Conservation (phyloP, 2,888 invertebrate genomes). For the Leucania comma region DNA sequence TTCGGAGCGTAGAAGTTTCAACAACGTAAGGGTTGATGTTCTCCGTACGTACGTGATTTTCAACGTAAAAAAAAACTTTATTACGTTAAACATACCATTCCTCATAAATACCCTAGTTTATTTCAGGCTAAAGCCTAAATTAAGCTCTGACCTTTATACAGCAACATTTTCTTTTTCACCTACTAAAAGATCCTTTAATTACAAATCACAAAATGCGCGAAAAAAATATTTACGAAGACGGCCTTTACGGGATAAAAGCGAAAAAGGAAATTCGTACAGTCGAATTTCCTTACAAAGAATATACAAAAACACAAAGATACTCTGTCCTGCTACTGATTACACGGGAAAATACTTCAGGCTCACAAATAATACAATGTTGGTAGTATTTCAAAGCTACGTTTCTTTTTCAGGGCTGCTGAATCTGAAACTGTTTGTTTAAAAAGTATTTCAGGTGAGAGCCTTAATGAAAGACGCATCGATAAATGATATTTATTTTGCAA, state of each 20-base stretch:
- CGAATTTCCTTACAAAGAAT: slow-evolving; percentile 33
- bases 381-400: slow-evolving; percentile 38
- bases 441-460: background rate
- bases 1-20: too few relatives aligned
- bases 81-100: background rate
- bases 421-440: slow-evolving; percentile 3
- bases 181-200: slow-evolving; percentile 32
- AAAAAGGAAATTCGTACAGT: slow-evolving; percentile 43
- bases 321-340: slow-evolving; percentile 50
- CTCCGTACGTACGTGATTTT: too few relatives aligned
- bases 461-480: background rate
- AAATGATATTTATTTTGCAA: background rate
- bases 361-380: slow-evolving; percentile 30
- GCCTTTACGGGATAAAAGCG: slow-evolving; percentile 19
- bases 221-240: slow-evolving; percentile 34
- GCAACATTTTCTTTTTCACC: slow-evolving; percentile 1
- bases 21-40: too few relatives aligned
- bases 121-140: background rate
- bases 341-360: slow-evolving; percentile 44
- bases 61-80: background rate
- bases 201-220: slow-evolving; percentile 36
- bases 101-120: background rate
- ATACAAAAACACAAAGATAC: slow-evolving; percentile 45
- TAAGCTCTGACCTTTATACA: slow-evolving; percentile 4
- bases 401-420: slow-evolving; percentile 12